Evolutionary conservation across 2,113 vertebrate species (phyloP).

Genomic region (Eidolon helvum): DNA sequence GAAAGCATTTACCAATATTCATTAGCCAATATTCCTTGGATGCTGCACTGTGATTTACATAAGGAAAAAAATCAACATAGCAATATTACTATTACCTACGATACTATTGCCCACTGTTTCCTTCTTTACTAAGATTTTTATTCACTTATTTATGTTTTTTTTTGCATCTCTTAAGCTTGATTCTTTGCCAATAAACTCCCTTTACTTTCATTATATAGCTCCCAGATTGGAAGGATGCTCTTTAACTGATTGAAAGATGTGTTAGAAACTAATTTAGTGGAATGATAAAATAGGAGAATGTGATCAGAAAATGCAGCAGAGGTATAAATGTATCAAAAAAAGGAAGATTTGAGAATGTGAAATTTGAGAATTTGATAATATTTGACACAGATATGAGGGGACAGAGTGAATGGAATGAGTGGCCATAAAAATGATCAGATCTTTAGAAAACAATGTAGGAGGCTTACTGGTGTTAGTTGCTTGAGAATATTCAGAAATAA

Average conservation of each 20-base stretch:
- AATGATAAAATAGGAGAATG: background rate
- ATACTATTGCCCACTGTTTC: background rate
- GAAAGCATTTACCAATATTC: background rate
- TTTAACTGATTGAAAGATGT: background rate
- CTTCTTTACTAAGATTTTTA: background rate
- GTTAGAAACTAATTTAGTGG: background rate
- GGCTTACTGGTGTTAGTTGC: background rate
- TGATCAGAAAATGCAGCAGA: background rate
- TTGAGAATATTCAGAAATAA: background rate
- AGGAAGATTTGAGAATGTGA: background rate
- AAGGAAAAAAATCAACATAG: background rate
- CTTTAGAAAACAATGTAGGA: background rate
- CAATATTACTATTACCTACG: background rate
- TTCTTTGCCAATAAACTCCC: background rate
- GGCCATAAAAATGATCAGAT: background rate
- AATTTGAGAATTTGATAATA: background rate
- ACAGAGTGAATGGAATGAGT: background rate
- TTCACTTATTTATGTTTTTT: background rate
- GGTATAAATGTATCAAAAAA: background rate
- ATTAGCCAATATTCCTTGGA: background rate
- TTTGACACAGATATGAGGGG: background rate
- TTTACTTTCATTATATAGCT: background rate
- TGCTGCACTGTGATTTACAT: background rate
- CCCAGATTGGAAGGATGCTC: background rate
- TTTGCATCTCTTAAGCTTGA: background rate